Evolutionary conservation across 2,113 vertebrate genomes (phyloP).

Genomic region (Vicugna pacos): DNA sequence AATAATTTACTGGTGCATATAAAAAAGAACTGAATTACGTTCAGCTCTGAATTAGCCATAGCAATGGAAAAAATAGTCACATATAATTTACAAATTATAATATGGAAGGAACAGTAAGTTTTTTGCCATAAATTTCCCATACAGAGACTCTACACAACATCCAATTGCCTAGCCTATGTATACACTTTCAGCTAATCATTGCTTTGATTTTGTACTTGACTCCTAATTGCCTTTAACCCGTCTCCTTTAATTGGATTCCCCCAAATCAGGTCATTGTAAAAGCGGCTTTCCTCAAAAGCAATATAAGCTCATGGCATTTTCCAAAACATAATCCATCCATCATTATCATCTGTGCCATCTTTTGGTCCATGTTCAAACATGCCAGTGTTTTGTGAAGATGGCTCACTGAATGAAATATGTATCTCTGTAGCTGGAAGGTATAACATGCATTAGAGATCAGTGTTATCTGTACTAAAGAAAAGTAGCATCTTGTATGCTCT

Average conservation of each 20-base stretch:
- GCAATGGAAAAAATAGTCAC: neutral
- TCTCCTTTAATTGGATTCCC: neutral
- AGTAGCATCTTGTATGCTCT: neutral
- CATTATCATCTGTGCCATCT: neutral
- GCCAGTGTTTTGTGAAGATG: neutral
- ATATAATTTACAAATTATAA: neutral
- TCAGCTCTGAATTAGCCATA: neutral
- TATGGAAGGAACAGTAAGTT: neutral
- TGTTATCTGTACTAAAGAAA: neutral
- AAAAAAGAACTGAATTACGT: constrained; percentile 10
- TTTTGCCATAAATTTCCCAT: neutral
- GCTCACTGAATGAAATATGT: neutral
- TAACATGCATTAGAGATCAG: neutral
- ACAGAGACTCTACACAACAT: neutral
- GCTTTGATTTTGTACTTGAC: neutral
- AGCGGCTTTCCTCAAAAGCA: neutral
- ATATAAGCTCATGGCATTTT: neutral
- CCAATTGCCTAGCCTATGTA: neutral
- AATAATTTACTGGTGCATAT: neutral
- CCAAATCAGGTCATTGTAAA: neutral
- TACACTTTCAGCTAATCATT: neutral
- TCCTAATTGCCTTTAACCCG: neutral
- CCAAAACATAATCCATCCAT: neutral
- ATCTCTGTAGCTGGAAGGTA: neutral
- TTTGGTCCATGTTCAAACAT: neutral